Base-by-base conservation (phyloP, 1,140 invertebrate genomes). In the Brachionus plicatilis region DNA sequence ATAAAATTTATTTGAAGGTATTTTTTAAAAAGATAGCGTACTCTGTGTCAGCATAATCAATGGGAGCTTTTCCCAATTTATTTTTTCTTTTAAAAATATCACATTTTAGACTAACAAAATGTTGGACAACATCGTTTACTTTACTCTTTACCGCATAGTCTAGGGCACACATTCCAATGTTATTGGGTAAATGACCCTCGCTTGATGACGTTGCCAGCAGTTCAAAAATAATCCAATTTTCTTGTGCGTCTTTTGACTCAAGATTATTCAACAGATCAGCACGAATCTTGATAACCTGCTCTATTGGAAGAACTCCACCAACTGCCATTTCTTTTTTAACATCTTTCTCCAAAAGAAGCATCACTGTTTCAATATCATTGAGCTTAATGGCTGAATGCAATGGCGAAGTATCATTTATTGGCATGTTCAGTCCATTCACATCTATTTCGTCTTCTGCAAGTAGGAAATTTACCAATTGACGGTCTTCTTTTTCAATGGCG, bases 1-100 rank as follows among this genome's bases (percentile, higher is more conserved):
- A 37, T 0, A 37, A 47, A 47, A 14, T 68, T 29, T 68, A 68
- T 33, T 9, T 68, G 3, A 24, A 68, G 5, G 3, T 41, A 41
- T 29, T 43, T 50, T 37, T 76, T 27, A 76, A 27, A 50, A 76
- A 76, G 27, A 50, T 20, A 27, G 17, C 43, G 3, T 76, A 76
- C 11, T 76, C 72, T 29, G 8, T 29, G 14, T 76, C 72, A 8
- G 72, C 72, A 76, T 76, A 76, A 47, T 76, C 72, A 50, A 76
- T 76, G 9, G 72, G 72, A 45, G 43, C 17, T 50, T 76, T 76
- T 27, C 45, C 43, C 1, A 76, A 3, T 50, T 50, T 76, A 76
- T 76, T 76, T 76, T 76, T 76, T 14, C 45, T 12, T 20, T 76
- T 76, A 29, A 76, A 76, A 27, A 76, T 47, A 50, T 76, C 72